Evolutionary conservation across 2,888 invertebrate species (phyloP).

Genomic region (Patella depressa): DNA sequence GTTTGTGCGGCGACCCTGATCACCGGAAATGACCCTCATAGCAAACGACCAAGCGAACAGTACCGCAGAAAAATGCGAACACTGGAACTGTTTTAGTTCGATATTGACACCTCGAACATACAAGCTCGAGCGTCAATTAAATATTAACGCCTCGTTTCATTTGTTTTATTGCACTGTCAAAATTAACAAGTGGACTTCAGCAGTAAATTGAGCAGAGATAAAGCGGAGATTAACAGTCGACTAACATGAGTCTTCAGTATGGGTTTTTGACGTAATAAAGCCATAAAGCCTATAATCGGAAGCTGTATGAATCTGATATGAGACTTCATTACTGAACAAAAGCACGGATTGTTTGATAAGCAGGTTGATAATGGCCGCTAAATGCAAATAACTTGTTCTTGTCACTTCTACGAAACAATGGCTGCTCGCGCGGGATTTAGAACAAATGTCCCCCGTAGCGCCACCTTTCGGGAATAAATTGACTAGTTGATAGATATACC

Average conservation of each 20-base stretch:
- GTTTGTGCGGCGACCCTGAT: background rate
- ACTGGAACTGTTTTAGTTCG: conserved; percentile 5
- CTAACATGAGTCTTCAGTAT: background rate
- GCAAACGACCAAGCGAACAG: background rate
- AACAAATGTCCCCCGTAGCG: conserved; percentile 10
- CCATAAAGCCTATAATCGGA: conserved; percentile 7
- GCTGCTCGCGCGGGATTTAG: conserved; percentile 2
- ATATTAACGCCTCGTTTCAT: background rate
- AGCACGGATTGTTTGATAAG: conserved; percentile 4
- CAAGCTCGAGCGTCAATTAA: background rate
- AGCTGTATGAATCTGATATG: conserved; percentile 7
- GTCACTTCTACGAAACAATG: conserved; percentile 30
- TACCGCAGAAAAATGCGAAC: background rate
- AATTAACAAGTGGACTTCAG: background rate
- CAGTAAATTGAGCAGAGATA: conserved; percentile 2
- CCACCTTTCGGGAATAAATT: conserved; percentile 5
- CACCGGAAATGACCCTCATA: conserved; percentile 12
- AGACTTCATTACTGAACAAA: conserved; percentile 7
- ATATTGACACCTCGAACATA: conserved; percentile 10
- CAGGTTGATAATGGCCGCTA: conserved; percentile 26
- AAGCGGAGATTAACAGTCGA: conserved; percentile 7
- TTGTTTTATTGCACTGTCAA: conserved; percentile 4
- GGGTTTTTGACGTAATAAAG: conserved; percentile 5
- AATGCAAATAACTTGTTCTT: conserved; percentile 33
- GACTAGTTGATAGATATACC: background rate